Evolutionary conservation across 2,113 vertebrate genomes (phyloP), one percentile per base, ranked within the genome.

Genomic region (Chamaea fasciata): DNA sequence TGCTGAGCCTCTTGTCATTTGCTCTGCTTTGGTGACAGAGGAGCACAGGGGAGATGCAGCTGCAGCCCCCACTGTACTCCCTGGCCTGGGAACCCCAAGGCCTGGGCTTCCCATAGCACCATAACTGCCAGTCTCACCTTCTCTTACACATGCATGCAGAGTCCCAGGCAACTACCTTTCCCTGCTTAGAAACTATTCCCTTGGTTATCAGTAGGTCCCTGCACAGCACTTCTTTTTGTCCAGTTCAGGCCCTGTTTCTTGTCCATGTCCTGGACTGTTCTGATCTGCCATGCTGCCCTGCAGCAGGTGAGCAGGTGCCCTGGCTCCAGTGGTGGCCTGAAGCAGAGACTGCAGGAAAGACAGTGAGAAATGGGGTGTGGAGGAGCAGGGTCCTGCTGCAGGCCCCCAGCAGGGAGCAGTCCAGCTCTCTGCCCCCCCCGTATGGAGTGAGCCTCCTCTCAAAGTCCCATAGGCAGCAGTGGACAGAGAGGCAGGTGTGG

Each of bases 401-500:
- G 73, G 30, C 26, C 10, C 26, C 15, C 3, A 20, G 35, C 73
- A 60, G 52, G 73, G 41, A 92, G 44, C 50, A 70, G 46, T 53
- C 44, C 31, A 30, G 63, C 26, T 37, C 39, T 70, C 42, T 47
- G 57, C 65, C 68, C 31, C 31, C 28, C 15, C 0, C 3, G 28
- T 11, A 11, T 53, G 42, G 31, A 53, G 11, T 2, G 6, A 85
- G n/a, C 11, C 19, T 78, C 21, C 26, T 55, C 41, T 91, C 4
- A 8, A 14, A 27, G 22, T 15, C 15, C 50, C 2, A 0, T 6
- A 50, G 60, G 19, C 1, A 12, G 5, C 7, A 7, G 41, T 4
- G 6, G 35, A 28, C 26, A 17, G 37, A 49, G 53, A 52, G 50
- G 41, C 46, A 65, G 11, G 13, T 63, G 42, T 52, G 75, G 33